Conservation (phyloP, 2,888 invertebrate species). For the Trissolcus japonicus region DNA sequence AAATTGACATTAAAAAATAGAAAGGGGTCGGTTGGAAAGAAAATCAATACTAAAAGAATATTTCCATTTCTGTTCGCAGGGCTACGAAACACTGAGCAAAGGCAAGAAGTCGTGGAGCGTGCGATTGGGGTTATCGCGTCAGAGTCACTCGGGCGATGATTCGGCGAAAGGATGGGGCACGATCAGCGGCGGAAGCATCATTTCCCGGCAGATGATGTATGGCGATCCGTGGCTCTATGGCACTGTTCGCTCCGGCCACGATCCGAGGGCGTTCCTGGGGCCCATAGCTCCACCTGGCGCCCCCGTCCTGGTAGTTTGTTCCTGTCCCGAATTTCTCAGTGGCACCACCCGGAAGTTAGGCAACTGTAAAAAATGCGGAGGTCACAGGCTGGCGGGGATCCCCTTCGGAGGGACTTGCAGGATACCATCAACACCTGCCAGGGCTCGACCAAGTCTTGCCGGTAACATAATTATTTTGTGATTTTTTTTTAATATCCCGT, state of each 20-base stretch:
- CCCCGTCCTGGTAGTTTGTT: conserved; percentile 86
- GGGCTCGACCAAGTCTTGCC: conserved; percentile 72
- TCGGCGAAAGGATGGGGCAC: conserved; percentile 70
- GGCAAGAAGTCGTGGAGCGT: conserved; percentile 85
- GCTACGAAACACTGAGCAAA: conserved; percentile 77
- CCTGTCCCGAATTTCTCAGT: conserved; percentile 87
- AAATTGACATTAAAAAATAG: neutral
- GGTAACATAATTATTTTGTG: conserved; percentile 61
- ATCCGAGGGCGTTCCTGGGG: conserved; percentile 76
- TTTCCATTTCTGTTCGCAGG: conserved; percentile 61
- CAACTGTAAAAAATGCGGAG: conserved; percentile 90
- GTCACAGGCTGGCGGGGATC: conserved; percentile 85
- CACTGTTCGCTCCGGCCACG: conserved; percentile 75
- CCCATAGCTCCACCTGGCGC: conserved; percentile 78
- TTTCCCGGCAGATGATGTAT: conserved; percentile 85
- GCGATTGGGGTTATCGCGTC: conserved; percentile 80
- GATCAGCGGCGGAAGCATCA: conserved; percentile 83
- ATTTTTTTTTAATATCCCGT: neutral
- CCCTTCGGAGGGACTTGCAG: conserved; percentile 82
- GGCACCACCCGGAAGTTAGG: conserved; percentile 87
- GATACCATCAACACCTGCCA: conserved; percentile 64
- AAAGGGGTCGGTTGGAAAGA: neutral
- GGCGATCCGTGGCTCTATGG: conserved; percentile 88
- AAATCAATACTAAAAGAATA: neutral
- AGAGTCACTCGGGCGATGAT: conserved; percentile 74